These are phyloP conservation scores for Sminthurides bifidus DNA, from an alignment of 1,140 invertebrate genomes.

Conservation along the genomic window DNA sequence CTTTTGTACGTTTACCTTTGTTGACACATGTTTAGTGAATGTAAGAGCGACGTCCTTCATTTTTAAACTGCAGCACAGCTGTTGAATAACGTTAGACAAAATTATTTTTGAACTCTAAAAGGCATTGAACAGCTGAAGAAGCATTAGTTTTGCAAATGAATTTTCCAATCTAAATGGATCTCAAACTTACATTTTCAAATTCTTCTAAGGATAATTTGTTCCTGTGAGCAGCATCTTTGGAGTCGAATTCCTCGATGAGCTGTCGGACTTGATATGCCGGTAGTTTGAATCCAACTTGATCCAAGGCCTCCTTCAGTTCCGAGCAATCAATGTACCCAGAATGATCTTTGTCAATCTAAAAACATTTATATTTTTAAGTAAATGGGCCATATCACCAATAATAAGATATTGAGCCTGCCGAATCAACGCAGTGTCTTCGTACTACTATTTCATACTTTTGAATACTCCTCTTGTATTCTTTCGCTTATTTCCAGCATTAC, in stretches of 20 bases:
- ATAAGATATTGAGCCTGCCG: neutral
- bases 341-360: conserved; percentile 65
- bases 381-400: neutral
- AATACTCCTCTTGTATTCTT: conserved; percentile 4
- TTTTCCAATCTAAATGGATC: neutral
- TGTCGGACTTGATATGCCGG: conserved; percentile 83
- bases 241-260: conserved; percentile 74
- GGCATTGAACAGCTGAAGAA: conserved; percentile 43
- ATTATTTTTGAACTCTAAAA: conserved; percentile 38
- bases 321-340: conserved; percentile 80
- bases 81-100: conserved; percentile 37
- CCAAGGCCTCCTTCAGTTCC: conserved; percentile 80
- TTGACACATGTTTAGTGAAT: conserved; percentile 84
- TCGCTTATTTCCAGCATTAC: neutral
- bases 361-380: conserved; percentile 1
- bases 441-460: neutral
- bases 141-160: neutral
- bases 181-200: conserved; percentile 54
- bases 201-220: conserved; percentile 69
- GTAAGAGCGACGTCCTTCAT: conserved; percentile 72
- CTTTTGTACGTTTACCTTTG: conserved; percentile 84
- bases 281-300: conserved; percentile 80
- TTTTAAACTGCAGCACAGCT: conserved; percentile 77
- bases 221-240: conserved; percentile 56
- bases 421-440: neutral